These are phyloP conservation scores for Sebastes oblongus DNA, from an alignment of 2,797 vertebrate genomes.

Conservation along the genomic window DNA sequence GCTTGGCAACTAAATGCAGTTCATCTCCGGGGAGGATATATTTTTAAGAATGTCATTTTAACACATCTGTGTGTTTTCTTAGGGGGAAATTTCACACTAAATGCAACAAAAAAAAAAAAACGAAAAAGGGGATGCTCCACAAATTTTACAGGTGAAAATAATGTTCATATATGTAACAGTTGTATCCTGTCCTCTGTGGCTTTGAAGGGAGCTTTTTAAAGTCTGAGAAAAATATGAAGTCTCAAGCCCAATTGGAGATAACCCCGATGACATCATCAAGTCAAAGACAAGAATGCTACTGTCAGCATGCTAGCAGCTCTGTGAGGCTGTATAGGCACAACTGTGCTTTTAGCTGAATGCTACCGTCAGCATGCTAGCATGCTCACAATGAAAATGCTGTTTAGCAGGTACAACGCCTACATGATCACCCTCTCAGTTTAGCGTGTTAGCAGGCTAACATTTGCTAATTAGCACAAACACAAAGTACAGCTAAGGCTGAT, in stretches of 20 bases:
- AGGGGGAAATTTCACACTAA: not conserved
- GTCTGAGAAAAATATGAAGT: too few relatives aligned
- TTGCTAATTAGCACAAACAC: not conserved
- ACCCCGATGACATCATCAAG: too few relatives aligned
- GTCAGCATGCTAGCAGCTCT: not conserved
- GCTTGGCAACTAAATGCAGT: constrained; percentile 34
- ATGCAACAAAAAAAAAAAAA: not conserved
- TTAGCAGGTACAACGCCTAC: not conserved
- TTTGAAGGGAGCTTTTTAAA: not conserved
- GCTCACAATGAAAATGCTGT: not conserved
- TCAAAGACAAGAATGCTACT: not conserved
- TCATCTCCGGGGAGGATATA: constrained; percentile 39
- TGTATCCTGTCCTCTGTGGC: not conserved
- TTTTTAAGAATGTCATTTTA: constrained; percentile 17
- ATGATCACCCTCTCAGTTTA: not conserved
- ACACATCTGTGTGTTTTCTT: constrained; percentile 17
- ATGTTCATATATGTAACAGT: not conserved
- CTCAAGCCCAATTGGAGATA: too few relatives aligned
- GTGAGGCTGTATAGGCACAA: too few relatives aligned
- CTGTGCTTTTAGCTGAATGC: too few relatives aligned
- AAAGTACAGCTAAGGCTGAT: not conserved
- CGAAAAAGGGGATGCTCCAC: not conserved
- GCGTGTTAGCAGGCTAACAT: not conserved
- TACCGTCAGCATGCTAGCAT: too few relatives aligned
- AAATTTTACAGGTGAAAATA: not conserved